phyloP scores from a whole-genome alignment of 2,888 invertebrate genomes.

The Melikaiella ostensackeni region DNA sequence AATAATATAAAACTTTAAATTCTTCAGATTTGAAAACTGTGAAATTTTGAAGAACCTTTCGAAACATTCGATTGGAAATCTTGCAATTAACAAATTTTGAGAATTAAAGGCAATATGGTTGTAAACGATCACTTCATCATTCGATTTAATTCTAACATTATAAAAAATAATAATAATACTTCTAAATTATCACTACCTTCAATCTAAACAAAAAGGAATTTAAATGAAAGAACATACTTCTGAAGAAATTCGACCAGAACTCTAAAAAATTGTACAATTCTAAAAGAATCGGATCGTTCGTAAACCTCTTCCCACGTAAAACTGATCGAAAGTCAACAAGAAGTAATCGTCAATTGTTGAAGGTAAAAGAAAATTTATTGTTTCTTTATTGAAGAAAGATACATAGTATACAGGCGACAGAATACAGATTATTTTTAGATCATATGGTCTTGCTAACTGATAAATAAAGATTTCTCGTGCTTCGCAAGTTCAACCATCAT shows the following conservation, averaged over 20 bases:
- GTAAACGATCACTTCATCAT: too few species aligned
- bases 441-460: slow-evolving; percentile 28
- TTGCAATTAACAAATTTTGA: too few species aligned
- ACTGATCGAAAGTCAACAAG: background rate
- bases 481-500: slow-evolving; percentile 23
- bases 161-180: background rate
- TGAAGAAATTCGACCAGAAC: background rate
- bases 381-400: slow-evolving; percentile 72
- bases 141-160: too few species aligned
- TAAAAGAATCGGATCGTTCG: background rate
- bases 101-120: too few species aligned
- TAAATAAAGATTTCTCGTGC: slow-evolving; percentile 33
- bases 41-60: too few species aligned
- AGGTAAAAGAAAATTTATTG: slow-evolving; percentile 73
- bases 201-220: background rate
- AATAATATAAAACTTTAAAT: too few species aligned
- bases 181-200: background rate
- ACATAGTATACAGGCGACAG: slow-evolving; percentile 67
- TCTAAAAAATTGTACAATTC: background rate
- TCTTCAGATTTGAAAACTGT: too few species aligned
- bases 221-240: background rate
- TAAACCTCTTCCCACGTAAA: background rate
- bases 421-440: slow-evolving; percentile 59
- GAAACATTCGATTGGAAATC: too few species aligned
- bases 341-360: slow-evolving; percentile 51